Base-by-base conservation (phyloP, 2,113 vertebrate species). In the Tenrec ecaudatus region DNA sequence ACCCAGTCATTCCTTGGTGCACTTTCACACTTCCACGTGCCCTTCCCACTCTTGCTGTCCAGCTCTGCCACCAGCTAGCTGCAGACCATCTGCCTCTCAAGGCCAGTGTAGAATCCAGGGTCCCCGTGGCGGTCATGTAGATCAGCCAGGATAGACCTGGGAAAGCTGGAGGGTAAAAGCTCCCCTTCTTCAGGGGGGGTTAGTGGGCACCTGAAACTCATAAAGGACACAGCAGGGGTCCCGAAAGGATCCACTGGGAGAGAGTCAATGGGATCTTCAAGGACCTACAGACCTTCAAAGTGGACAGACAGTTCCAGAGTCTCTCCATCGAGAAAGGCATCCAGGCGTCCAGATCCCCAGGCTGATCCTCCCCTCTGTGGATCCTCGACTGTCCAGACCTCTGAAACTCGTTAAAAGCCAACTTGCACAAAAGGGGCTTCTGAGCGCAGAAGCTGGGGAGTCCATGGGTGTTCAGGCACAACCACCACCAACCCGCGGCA, bases 101-200 rank as follows among this genome's bases (percentile, higher is more conserved):
- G 47, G 12, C 71, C 17, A 10, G 15, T 8, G 71, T 10, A 9
- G 10, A 31, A 80, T 6, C 1, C 11, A 89, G 53, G 62, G 40
- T 76, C 36, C 71, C 22, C 93, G 78, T 31, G 57, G 81, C 15
- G 60, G 19, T n/a, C 93, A 43, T 16, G 15, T 47, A 33, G 7
- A 9, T 60, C 81, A 92, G 81, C 66, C 77, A 36, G 71, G 68
- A 62, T 36, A 57, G 33, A 29, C 1, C 79, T 31, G 57, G 27
- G 78, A 93, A 89, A 80, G 69, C 79, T 62, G 4, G 73, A 22
- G 31, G 80, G 36, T 66, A 76, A 69, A 69, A 62, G 81, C 75
- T 36, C 57, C 57, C 62, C 66, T 91, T 94, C 81, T 92, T 76
- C 17, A 2, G 2, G 53, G 66, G 75, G 90, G 71, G 81, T 79